These are phyloP conservation scores for Papilio machaon DNA, from an alignment of 1,140 invertebrate genomes.

Conservation along the genomic window DNA sequence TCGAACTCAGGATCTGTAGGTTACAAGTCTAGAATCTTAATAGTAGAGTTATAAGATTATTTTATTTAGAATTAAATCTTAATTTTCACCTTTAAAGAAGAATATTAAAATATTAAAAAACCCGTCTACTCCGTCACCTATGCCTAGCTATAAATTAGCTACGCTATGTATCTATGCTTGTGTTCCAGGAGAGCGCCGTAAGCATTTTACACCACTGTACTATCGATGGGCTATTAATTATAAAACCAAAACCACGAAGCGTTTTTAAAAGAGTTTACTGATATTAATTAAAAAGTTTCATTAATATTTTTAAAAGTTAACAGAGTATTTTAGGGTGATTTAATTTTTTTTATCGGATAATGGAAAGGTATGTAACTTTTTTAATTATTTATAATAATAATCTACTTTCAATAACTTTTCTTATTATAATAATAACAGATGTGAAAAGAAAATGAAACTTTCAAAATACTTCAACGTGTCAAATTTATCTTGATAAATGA, in stretches of 20 bases:
- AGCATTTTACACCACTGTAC: background rate
- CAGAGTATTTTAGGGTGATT: background rate
- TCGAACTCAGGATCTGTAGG: no score
- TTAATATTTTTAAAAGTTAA: background rate
- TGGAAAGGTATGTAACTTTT: background rate
- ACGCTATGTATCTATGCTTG: background rate
- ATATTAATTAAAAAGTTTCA: background rate
- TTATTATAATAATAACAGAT: background rate
- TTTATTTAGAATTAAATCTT: no score
- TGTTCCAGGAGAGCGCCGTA: background rate
- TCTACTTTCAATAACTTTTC: background rate
- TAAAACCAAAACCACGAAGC: background rate
- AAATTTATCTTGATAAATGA: constrained; percentile 19
- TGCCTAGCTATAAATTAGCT: background rate
- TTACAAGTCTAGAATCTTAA: no score
- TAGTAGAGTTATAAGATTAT: no score
- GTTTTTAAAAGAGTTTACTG: background rate
- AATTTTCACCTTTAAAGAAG: no score
- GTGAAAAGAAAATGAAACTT: background rate
- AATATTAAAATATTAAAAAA: no score
- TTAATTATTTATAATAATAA: background rate
- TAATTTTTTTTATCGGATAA: background rate
- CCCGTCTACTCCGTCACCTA: no score
- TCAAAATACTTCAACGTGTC: constrained; percentile 7
- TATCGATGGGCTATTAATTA: constrained; percentile 16